A percentile compares a stretch with the other conserved stretches of the same genome.
These are phyloP conservation scores for Pollenia amentaria DNA, from an alignment of 2,888 invertebrate genomes.

Conservation along the genomic window DNA sequence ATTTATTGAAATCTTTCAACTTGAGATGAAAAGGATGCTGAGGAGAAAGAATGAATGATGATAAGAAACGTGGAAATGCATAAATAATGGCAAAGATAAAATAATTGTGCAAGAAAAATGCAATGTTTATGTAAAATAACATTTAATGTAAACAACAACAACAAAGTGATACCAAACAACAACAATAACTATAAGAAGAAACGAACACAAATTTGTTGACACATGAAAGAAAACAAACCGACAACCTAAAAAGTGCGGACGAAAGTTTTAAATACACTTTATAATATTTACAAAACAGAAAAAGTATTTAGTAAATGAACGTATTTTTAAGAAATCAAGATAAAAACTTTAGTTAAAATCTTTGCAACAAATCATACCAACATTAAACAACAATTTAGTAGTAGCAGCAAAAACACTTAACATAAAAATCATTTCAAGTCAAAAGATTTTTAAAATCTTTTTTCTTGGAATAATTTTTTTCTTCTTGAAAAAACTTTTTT, in stretches of 20 bases:
- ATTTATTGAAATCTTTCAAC: slow-evolving; percentile 67
- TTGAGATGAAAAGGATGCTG: slow-evolving; percentile 57
- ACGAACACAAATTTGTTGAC: slow-evolving; percentile 62
- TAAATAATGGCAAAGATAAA: slow-evolving; percentile 66
- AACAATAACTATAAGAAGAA: background rate
- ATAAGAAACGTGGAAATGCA: slow-evolving; percentile 74
- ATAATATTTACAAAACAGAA: slow-evolving; percentile 39
- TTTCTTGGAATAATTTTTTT: background rate
- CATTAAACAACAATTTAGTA: slow-evolving; percentile 17
- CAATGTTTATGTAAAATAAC: slow-evolving; percentile 64
- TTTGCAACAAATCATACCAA: slow-evolving; percentile 1
- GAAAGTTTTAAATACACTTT: slow-evolving; percentile 69
- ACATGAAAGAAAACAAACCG: slow-evolving; percentile 61
- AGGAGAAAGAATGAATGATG: slow-evolving; percentile 7
- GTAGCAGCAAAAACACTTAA: slow-evolving; percentile 48
- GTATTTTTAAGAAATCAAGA: slow-evolving; percentile 10
- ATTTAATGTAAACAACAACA: slow-evolving; percentile 71
- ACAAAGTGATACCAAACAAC: slow-evolving; percentile 57
- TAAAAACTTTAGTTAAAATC: background rate
- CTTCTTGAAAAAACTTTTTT: background rate
- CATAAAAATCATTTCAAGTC: slow-evolving; percentile 35
- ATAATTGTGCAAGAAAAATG: slow-evolving; percentile 1
- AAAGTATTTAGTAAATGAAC: slow-evolving; percentile 59
- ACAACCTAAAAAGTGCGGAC: background rate
- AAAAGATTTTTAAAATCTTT: slow-evolving; percentile 22